These are phyloP conservation scores for Mixornis gularis DNA, from an alignment of 2,113 vertebrate genomes.

Conservation along the genomic window DNA sequence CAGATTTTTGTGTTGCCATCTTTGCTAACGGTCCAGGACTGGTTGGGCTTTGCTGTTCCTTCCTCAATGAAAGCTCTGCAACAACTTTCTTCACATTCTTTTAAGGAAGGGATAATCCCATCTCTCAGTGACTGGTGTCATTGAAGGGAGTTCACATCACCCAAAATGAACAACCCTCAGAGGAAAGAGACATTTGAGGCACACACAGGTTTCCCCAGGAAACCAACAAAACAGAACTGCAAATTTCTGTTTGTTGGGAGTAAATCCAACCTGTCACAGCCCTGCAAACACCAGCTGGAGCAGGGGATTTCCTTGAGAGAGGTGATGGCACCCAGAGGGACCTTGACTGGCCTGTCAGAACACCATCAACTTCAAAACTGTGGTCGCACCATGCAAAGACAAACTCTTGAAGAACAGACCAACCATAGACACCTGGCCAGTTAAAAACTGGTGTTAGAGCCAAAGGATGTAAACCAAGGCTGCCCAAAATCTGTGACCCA, in stretches of 20 bases:
- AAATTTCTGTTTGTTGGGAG: not conserved
- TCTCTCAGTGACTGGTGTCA: rapidly evolving
- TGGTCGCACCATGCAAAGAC: not conserved
- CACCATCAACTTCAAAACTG: not conserved
- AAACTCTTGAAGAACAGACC: not conserved
- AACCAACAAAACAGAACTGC: rapidly evolving
- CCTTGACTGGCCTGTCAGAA: not conserved
- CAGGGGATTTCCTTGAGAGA: not conserved
- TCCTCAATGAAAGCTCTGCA: not conserved
- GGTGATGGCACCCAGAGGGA: not conserved
- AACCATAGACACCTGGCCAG: not conserved
- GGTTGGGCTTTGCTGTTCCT: not conserved
- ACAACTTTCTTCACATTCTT: not conserved
- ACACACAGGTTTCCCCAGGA: not conserved
- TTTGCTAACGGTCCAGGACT: rapidly evolving
- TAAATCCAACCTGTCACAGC: not conserved
- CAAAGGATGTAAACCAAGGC: not conserved
- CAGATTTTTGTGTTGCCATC: not conserved
- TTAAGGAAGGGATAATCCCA: not conserved
- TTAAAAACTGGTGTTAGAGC: not conserved
- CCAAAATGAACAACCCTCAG: not conserved
- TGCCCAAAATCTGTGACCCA: not conserved
- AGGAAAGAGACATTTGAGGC: not conserved
- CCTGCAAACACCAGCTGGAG: not conserved
- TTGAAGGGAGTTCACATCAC: not conserved